A percentile compares a stretch with the other conserved stretches of the same genome.
These are phyloP conservation scores for Paraescarpia echinospica DNA, from an alignment of 1,140 invertebrate genomes.

Conservation along the genomic window DNA sequence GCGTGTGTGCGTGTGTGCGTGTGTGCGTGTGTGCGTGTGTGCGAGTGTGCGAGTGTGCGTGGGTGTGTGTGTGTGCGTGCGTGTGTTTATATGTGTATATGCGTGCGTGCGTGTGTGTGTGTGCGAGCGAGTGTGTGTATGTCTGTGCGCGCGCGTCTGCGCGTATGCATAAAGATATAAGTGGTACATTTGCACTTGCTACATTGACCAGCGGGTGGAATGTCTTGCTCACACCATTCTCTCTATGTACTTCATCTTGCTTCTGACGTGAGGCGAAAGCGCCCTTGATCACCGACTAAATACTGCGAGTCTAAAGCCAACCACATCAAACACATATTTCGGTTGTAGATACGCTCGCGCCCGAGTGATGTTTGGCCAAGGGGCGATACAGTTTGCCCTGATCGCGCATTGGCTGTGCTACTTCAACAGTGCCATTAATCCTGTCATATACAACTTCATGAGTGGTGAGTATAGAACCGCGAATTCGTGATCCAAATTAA, in stretches of 20 bases:
- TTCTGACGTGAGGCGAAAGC: neutral
- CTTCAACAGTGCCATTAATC: conserved; percentile 86
- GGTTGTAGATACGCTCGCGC: conserved; percentile 5
- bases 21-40: neutral
- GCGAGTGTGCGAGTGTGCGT: neutral
- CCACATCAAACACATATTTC: conserved; percentile 8
- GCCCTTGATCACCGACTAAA: neutral
- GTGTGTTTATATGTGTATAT: neutral
- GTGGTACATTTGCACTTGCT: neutral
- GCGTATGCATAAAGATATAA: neutral
- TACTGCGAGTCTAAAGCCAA: neutral
- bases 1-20: neutral
- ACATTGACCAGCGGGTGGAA: neutral
- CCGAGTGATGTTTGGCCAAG: neutral
- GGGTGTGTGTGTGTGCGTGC: neutral
- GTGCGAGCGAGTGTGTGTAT: neutral
- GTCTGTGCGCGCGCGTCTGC: neutral
- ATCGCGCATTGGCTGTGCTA: conserved; percentile 63
- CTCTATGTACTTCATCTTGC: neutral
- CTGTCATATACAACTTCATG: conserved; percentile 92
- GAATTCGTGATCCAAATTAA: neutral
- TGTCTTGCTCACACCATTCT: neutral
- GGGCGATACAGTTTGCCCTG: conserved; percentile 31
- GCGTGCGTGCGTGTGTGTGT: neutral
- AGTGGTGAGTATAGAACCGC: conserved; percentile 70